These are phyloP conservation scores for Heterotilapia buettikoferi DNA, from an alignment of 2,113 vertebrate species.

Conservation along the genomic window DNA sequence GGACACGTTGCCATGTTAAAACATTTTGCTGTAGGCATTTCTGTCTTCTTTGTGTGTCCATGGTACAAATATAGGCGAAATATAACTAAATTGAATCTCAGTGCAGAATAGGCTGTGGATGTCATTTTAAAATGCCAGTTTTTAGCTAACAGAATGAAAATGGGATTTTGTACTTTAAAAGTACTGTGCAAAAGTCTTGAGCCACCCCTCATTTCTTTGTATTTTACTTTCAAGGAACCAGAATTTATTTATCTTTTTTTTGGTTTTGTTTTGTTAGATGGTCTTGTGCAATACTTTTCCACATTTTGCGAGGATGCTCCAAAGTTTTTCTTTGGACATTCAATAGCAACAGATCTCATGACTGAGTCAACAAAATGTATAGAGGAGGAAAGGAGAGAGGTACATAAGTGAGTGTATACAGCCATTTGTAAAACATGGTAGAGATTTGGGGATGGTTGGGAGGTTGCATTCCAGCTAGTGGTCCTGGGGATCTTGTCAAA, in stretches of 20 bases:
- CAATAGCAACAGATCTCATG: not conserved
- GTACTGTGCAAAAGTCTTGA: not conserved
- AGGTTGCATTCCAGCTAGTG: not conserved
- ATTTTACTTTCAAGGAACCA: not conserved
- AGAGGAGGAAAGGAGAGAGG: not conserved
- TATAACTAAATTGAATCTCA: not conserved
- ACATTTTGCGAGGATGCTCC: not conserved
- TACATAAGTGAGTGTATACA: not conserved
- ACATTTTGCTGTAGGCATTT: not conserved
- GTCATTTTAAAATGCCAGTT: not conserved
- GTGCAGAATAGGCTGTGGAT: not conserved
- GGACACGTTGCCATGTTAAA: not conserved
- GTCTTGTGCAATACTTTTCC: not conserved
- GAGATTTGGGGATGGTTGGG: not conserved
- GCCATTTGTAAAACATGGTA: not conserved
- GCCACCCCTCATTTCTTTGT: not conserved
- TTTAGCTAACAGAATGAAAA: not conserved
- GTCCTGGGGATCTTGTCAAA: not conserved
- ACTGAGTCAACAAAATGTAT: not conserved
- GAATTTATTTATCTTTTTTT: not conserved
- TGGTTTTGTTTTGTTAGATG: not conserved
- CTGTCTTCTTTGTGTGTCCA: not conserved
- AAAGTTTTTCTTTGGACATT: not conserved
- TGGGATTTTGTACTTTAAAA: not conserved
- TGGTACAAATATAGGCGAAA: not conserved